These are phyloP conservation scores for Lydus trimaculatus DNA, from an alignment of 2,888 invertebrate species.

Conservation along the genomic window DNA sequence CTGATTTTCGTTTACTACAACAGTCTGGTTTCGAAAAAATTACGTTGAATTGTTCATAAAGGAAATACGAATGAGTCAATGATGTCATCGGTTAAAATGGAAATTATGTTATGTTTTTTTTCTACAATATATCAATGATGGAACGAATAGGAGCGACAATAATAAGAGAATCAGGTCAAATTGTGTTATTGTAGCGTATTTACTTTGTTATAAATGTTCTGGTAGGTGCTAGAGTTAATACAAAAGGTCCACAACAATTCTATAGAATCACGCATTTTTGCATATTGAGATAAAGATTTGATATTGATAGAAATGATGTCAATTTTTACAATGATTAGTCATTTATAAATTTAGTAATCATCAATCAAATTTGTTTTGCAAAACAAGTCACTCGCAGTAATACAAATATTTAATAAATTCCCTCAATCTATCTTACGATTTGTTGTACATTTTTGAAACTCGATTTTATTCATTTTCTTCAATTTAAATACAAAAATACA, in stretches of 20 bases:
- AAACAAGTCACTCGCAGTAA: no score
- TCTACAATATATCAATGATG: neutral
- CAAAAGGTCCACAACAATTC: no score
- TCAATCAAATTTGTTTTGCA: no score
- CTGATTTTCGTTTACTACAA: neutral
- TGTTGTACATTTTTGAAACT: no score
- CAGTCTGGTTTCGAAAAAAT: neutral
- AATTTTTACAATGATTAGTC: neutral
- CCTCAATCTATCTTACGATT: no score
- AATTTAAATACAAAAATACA: no score
- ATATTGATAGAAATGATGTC: neutral
- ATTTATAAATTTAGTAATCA: no score
- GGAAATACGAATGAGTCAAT: neutral
- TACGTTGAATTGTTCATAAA: neutral
- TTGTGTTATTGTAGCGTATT: neutral
- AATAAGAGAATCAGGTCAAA: neutral
- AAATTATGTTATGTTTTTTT: neutral
- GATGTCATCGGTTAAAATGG: slow-evolving; percentile 4
- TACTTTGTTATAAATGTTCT: neutral
- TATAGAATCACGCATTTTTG: no score
- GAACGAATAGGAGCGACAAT: neutral
- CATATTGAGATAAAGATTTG: no score
- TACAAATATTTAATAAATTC: no score
- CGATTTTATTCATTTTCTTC: no score
- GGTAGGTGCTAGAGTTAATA: no score